These are phyloP conservation scores for Euproctis similis DNA, from an alignment of 2,888 invertebrate species.

Conservation along the genomic window DNA sequence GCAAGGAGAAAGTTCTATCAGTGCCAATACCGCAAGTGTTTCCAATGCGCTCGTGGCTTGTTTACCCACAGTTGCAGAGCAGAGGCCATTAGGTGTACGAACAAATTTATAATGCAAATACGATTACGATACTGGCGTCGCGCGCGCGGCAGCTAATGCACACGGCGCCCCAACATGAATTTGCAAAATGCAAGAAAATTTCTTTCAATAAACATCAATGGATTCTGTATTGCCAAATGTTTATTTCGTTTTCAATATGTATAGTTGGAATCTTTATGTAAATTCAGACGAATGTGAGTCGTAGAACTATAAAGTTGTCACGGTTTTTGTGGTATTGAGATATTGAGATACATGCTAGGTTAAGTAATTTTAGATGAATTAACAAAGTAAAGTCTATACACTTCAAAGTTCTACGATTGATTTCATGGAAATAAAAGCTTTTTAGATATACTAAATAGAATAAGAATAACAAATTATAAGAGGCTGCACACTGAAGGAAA, in stretches of 20 bases:
- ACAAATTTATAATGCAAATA: slow-evolving; percentile 75
- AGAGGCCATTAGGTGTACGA: slow-evolving; percentile 62
- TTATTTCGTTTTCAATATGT: slow-evolving; percentile 10
- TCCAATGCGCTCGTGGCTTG: slow-evolving; percentile 29
- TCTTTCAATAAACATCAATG: slow-evolving; percentile 44
- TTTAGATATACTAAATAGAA: too few relatives aligned
- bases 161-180: slow-evolving; percentile 56
- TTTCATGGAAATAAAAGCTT: too few relatives aligned
- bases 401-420: too few relatives aligned
- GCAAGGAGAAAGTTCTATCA: slow-evolving; percentile 19
- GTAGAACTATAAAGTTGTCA: too few relatives aligned
- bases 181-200: slow-evolving; percentile 56
- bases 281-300: too few relatives aligned
- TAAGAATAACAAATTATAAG: too few relatives aligned
- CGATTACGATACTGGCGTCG: slow-evolving; percentile 60
- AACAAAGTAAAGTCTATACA: too few relatives aligned
- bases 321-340: too few relatives aligned
- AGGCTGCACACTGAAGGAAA: too few relatives aligned
- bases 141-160: slow-evolving; percentile 59
- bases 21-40: slow-evolving; percentile 26
- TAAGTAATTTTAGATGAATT: too few relatives aligned
- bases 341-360: too few relatives aligned
- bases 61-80: slow-evolving; percentile 52
- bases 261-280: not conserved
- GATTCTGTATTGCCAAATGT: slow-evolving; percentile 22